Conservation (phyloP, 2,797 vertebrate genomes). For the Danio kyathit region DNA sequence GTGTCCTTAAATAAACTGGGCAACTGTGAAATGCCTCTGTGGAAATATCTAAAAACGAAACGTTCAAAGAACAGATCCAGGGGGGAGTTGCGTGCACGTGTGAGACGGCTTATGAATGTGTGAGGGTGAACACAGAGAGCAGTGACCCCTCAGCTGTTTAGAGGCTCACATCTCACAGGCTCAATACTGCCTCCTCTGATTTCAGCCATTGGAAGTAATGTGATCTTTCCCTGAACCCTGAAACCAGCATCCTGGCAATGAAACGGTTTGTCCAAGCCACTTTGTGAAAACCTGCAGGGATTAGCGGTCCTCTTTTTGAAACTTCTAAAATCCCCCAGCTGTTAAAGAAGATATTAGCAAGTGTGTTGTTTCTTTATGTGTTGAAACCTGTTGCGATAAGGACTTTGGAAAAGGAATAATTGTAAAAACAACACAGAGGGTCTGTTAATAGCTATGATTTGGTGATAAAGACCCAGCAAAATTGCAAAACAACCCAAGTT, state of each 20-base stretch:
- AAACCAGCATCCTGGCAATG: slow-evolving; percentile 66
- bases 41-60: slow-evolving; percentile 18
- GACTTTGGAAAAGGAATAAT: neutral
- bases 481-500: neutral
- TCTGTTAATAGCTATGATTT: slow-evolving; percentile 20
- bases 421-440: slow-evolving; percentile 13
- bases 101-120: slow-evolving; percentile 65
- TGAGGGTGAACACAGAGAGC: slow-evolving; percentile 64
- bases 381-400: slow-evolving; percentile 20
- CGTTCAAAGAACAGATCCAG: slow-evolving; percentile 16
- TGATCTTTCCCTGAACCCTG: slow-evolving; percentile 70
- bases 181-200: slow-evolving; percentile 70
- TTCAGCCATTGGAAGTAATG: slow-evolving; percentile 83
- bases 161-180: slow-evolving; percentile 70
- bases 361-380: slow-evolving; percentile 26
- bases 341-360: slow-evolving; percentile 56
- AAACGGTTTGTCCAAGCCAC: slow-evolving; percentile 67
- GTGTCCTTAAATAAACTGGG: neutral
- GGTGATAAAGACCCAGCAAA: neutral
- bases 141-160: slow-evolving; percentile 80
- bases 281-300: slow-evolving; percentile 63
- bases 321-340: slow-evolving; percentile 45
- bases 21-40: slow-evolving; percentile 15
- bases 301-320: slow-evolving; percentile 60
- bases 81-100: slow-evolving; percentile 44